phyloP scores from a whole-genome alignment of 2,113 vertebrate genomes.

The Pseudorasbora parva region DNA sequence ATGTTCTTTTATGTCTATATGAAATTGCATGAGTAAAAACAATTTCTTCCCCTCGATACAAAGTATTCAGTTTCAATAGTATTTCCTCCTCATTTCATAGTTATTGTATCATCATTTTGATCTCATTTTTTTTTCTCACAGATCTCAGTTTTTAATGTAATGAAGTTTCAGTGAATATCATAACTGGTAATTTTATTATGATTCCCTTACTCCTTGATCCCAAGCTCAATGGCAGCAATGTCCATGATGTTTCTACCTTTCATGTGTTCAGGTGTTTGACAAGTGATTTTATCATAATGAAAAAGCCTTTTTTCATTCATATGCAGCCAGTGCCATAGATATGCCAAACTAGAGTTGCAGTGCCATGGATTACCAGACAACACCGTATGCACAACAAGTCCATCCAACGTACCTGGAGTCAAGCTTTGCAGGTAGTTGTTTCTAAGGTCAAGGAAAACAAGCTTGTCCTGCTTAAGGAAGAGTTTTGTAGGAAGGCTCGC shows the following conservation, averaged over 20 bases:
- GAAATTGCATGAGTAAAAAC: too few species aligned
- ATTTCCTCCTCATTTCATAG: too few species aligned
- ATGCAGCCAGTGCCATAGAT: constrained; percentile 17
- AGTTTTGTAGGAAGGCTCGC: neutral
- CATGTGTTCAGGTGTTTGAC: constrained; percentile 19
- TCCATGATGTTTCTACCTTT: constrained; percentile 20
- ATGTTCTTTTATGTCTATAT: too few species aligned
- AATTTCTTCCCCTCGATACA: too few species aligned
- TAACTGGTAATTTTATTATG: neutral
- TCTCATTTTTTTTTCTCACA: too few species aligned
- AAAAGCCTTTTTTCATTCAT: neutral
- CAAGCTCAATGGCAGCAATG: neutral
- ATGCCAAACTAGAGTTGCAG: constrained; percentile 8
- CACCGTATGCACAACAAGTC: neutral
- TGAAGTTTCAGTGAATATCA: too few species aligned
- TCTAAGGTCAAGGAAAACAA: constrained; percentile 21
- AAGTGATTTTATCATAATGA: neutral
- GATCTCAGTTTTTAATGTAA: neutral
- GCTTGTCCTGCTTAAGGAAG: neutral
- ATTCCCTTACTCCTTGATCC: neutral
- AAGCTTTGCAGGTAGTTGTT: constrained; percentile 2
- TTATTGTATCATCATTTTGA: too few species aligned
- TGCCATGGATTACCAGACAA: constrained; percentile 35
- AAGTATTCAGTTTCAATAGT: too few species aligned
- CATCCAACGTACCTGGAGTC: neutral